Conservation (phyloP, 2,888 invertebrate species). For the Drosophila limbata region DNA sequence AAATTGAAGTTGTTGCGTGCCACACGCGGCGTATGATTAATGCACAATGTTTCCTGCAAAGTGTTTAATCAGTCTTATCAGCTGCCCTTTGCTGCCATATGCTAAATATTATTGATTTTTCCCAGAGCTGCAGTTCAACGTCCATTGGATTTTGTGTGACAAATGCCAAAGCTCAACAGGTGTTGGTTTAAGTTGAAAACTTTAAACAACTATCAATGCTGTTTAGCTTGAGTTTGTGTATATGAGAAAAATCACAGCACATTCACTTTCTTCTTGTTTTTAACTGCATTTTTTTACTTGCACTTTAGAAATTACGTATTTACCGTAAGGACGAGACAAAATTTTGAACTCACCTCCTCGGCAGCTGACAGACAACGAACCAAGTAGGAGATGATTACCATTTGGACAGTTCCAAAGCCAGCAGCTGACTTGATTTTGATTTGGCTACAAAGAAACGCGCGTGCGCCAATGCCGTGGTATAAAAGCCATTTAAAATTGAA, state of each 20-base stretch:
- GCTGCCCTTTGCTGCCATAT: slow-evolving; percentile 51
- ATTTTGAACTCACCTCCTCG: slow-evolving; percentile 36
- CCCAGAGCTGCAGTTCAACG: slow-evolving; percentile 39
- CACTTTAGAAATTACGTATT: slow-evolving; percentile 40
- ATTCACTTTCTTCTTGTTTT: background rate
- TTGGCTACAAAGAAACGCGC: slow-evolving; percentile 37
- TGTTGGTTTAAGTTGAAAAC: slow-evolving; percentile 4
- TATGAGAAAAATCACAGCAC: background rate
- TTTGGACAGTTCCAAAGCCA: slow-evolving; percentile 26
- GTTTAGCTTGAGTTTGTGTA: rapidly evolving
- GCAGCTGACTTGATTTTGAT: slow-evolving; percentile 44
- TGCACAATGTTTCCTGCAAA: slow-evolving; percentile 23
- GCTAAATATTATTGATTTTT: slow-evolving; percentile 69
- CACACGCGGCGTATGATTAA: slow-evolving; percentile 74
- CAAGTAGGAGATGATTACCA: slow-evolving; percentile 32
- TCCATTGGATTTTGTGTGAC: background rate
- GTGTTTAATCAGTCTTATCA: slow-evolving; percentile 55
- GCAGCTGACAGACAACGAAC: slow-evolving; percentile 26
- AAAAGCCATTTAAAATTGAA: background rate
- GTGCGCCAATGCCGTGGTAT: slow-evolving; percentile 48
- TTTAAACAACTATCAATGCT: background rate
- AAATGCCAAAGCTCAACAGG: slow-evolving; percentile 42
- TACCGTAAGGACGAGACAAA: background rate
- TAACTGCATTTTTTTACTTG: slow-evolving; percentile 31
- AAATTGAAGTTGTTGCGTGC: slow-evolving; percentile 53